Percentiles rank a stretch among this genome's conserved stretches.
Evolutionary conservation across 2,113 vertebrate species (phyloP).

Genomic region (Ochotona princeps): DNA sequence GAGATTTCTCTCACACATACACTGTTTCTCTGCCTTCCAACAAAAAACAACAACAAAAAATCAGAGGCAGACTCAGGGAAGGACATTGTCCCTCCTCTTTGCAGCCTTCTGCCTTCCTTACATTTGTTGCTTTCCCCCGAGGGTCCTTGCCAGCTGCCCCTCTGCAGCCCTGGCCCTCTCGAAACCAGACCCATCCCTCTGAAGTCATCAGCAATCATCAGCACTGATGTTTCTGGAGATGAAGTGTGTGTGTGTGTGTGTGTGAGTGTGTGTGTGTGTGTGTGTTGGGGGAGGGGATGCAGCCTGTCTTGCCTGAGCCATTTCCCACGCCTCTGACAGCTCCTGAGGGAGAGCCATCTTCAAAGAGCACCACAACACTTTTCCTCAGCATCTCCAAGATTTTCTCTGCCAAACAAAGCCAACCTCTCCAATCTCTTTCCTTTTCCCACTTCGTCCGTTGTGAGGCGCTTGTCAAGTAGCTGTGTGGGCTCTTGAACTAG

Average conservation of each 20-base stretch:
- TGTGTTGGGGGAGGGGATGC: neutral
- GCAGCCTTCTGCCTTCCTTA: neutral
- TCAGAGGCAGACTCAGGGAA: neutral
- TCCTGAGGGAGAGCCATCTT: slow-evolving; percentile 52
- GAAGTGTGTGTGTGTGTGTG: too few species aligned
- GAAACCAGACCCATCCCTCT: neutral
- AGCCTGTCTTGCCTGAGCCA: neutral
- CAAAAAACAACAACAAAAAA: too few species aligned
- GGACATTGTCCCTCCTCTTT: neutral
- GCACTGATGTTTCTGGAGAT: neutral
- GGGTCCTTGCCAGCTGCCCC: neutral
- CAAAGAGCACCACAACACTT: slow-evolving; percentile 41
- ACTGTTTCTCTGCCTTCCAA: too few species aligned
- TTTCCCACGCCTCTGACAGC: slow-evolving; percentile 43
- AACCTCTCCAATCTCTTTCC: slow-evolving; percentile 51
- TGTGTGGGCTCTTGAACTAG: neutral
- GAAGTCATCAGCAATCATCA: neutral
- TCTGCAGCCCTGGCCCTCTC: neutral
- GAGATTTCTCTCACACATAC: too few species aligned
- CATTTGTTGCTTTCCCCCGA: neutral
- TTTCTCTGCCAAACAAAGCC: slow-evolving; percentile 57
- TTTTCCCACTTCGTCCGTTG: slow-evolving; percentile 37
- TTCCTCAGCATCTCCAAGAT: slow-evolving; percentile 50
- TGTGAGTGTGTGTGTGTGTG: too few species aligned
- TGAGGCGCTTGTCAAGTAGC: slow-evolving; percentile 59